These are phyloP conservation scores for Lepisosteus oculatus DNA, from an alignment of 2,113 vertebrate genomes.

Conservation along the genomic window DNA sequence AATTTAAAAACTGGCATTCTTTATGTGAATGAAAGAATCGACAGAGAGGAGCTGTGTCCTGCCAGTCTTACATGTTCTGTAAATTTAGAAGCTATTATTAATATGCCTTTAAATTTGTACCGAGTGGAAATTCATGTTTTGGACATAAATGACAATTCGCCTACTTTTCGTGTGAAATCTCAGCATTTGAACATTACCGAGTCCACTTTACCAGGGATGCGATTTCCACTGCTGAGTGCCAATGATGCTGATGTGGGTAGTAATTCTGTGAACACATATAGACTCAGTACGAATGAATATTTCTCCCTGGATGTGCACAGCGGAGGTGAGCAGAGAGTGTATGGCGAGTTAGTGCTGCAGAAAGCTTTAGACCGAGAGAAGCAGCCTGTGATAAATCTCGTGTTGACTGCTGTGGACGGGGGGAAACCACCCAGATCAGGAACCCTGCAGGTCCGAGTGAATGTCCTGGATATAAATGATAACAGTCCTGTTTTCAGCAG, in stretches of 20 bases:
- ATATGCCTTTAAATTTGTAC: constrained; percentile 65
- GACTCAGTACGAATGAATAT: constrained; percentile 68
- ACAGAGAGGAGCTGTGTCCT: constrained; percentile 46
- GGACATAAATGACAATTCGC: constrained; percentile 70
- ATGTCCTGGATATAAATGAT: too few species aligned
- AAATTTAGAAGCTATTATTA: constrained; percentile 29
- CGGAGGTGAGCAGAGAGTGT: constrained; percentile 73
- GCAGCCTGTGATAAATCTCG: too few species aligned
- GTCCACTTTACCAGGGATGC: constrained; percentile 63
- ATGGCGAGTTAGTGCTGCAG: constrained; percentile 60
- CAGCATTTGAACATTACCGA: constrained; percentile 69
- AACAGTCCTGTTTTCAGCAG: constrained; percentile 62
- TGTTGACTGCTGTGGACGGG: too few species aligned
- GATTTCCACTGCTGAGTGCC: constrained; percentile 64
- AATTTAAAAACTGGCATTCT: too few species aligned
- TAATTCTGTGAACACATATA: constrained; percentile 86
- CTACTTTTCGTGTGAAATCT: constrained; percentile 68
- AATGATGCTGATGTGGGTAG: constrained; percentile 75
- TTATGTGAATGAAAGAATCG: too few species aligned
- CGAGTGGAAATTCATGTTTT: constrained; percentile 66
- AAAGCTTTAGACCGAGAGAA: too few species aligned
- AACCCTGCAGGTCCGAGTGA: too few species aligned
- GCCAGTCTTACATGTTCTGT: constrained; percentile 55
- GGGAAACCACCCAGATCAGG: too few species aligned
- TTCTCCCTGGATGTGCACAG: constrained; percentile 74